Evolutionary conservation across 1,140 invertebrate species (phyloP).

Genomic region (Capitella teleta): DNA sequence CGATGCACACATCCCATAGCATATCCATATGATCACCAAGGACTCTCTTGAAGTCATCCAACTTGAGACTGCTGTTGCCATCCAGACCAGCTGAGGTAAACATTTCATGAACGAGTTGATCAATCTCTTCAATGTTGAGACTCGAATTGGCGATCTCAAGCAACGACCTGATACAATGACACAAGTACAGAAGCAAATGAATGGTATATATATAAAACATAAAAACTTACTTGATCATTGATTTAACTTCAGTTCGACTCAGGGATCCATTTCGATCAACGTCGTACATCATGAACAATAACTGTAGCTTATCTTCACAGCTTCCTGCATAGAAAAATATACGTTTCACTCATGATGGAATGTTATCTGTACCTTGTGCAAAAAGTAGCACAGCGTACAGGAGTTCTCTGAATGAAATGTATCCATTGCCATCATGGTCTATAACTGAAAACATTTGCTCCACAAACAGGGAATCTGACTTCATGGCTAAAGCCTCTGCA

Average conservation of each 20-base stretch:
- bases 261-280: constrained; percentile 90
- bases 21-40: constrained; percentile 85
- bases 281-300: constrained; percentile 99
- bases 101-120: constrained; percentile 73
- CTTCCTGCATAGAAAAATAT: constrained; percentile 50
- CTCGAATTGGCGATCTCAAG: constrained; percentile 76
- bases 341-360: background rate
- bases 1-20: constrained; percentile 54
- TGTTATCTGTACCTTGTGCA: constrained; percentile 42
- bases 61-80: constrained; percentile 80
- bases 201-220: background rate
- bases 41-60: constrained; percentile 90
- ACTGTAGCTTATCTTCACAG: constrained; percentile 88
- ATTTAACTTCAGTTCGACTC: constrained; percentile 65
- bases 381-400: constrained; percentile 84
- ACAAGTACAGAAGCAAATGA: background rate
- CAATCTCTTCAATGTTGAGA: constrained; percentile 20
- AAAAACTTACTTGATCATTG: constrained; percentile 44
- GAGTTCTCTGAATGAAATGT: constrained; percentile 97
- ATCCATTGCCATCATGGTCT: constrained; percentile 87
- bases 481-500: constrained; percentile 93
- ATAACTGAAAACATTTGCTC: constrained; percentile 99
- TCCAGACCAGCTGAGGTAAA: constrained; percentile 83
- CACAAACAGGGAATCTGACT: constrained; percentile 89
- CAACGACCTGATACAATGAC: constrained; percentile 55